Percentiles rank a stretch among this genome's conserved stretches.
phyloP scores from a whole-genome alignment of 2,888 invertebrate species.

The Caenorhabditis sp. region DNA sequence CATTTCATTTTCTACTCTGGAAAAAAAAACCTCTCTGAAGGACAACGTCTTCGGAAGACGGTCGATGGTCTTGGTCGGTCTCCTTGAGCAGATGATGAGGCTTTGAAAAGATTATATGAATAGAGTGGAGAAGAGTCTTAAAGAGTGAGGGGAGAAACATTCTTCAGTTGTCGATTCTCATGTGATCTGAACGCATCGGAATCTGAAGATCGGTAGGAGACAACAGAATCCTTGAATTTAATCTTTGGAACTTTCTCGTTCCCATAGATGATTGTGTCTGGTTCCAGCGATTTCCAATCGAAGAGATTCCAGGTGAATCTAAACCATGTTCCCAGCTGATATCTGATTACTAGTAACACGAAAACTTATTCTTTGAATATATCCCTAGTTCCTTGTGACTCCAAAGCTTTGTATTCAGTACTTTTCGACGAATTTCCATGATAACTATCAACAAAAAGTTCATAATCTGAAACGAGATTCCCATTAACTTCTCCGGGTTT shows the following conservation, averaged over 20 bases:
- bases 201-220: conserved; percentile 8
- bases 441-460: conserved; percentile 53
- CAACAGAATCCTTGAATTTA: not conserved
- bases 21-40: conserved; percentile 33
- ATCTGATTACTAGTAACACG: too few relatives aligned
- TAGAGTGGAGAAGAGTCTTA: conserved; percentile 29
- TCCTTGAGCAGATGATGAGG: conserved; percentile 30
- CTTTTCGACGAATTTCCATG: conserved; percentile 1
- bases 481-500: conserved; percentile 13
- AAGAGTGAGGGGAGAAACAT: not conserved
- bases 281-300: not conserved
- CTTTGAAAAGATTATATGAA: conserved; percentile 55
- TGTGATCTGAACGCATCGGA: conserved; percentile 35
- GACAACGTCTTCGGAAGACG: conserved; percentile 22
- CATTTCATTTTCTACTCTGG: conserved; percentile 19
- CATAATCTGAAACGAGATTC: conserved; percentile 23
- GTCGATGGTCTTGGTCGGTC: conserved; percentile 37
- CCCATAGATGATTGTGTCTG: not conserved
- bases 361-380: not conserved
- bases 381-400: not conserved
- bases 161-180: conserved; percentile 25
- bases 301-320: conserved; percentile 6
- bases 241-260: not conserved
- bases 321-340: too few relatives aligned
- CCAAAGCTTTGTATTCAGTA: not conserved